Percentiles rank a stretch among this genome's conserved stretches.
Conservation (phyloP, 2,888 invertebrate species). For the Tortricodes alternella region DNA sequence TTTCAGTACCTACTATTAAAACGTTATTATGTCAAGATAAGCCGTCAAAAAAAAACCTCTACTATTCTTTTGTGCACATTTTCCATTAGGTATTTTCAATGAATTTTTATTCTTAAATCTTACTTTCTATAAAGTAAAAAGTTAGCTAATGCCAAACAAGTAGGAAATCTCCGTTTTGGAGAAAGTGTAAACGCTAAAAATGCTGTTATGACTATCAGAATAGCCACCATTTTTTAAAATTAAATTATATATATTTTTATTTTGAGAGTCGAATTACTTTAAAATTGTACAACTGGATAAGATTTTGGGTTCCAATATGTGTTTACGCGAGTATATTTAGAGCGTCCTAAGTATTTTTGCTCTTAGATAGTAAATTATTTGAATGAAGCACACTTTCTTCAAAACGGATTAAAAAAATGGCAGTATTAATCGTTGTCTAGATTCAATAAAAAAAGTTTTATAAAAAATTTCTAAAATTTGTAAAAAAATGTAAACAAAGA, state of each 20-base stretch:
- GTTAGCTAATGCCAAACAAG: background rate
- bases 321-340: too few relatives aligned
- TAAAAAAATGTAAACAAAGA: conserved; percentile 42
- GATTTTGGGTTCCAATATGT: too few relatives aligned
- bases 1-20: background rate
- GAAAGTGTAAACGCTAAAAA: background rate
- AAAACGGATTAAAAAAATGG: conserved; percentile 4
- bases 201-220: too few relatives aligned
- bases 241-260: too few relatives aligned
- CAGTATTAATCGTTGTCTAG: conserved; percentile 13
- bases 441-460: background rate
- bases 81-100: conserved; percentile 22
- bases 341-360: too few relatives aligned
- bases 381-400: background rate
- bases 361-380: too few relatives aligned
- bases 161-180: background rate
- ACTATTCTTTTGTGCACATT: conserved; percentile 25
- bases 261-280: too few relatives aligned
- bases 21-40: background rate
- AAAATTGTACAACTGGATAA: too few relatives aligned
- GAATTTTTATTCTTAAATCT: conserved; percentile 13
- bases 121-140: conserved; percentile 3
- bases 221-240: too few relatives aligned
- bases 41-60: conserved; percentile 6
- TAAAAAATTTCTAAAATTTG: conserved; percentile 28